phyloP scores from a whole-genome alignment of 2,888 invertebrate genomes.

The Tridacna gigas region DNA sequence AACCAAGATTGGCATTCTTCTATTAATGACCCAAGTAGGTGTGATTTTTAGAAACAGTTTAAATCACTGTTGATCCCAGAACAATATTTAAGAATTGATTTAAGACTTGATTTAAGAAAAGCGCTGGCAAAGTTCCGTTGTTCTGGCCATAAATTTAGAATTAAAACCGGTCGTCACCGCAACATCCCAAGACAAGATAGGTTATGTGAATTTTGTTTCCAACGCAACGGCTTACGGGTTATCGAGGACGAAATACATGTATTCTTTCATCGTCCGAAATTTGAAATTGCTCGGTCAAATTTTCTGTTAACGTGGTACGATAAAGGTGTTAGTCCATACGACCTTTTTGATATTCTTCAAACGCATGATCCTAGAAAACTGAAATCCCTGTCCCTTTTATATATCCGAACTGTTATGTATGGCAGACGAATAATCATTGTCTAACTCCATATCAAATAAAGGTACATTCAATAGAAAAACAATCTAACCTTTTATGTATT shows the following conservation, averaged over 20 bases:
- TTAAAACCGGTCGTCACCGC: slow-evolving; percentile 4
- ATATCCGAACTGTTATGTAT: slow-evolving; percentile 1
- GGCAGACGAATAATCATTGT: too few species aligned
- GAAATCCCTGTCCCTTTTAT: not conserved
- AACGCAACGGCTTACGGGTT: not conserved
- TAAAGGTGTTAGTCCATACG: not conserved
- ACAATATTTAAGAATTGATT: slow-evolving; percentile 9
- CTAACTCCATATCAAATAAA: too few species aligned
- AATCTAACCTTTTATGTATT: too few species aligned
- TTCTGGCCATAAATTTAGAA: slow-evolving; percentile 12
- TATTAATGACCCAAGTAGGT: slow-evolving; percentile 4
- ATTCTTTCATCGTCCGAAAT: not conserved
- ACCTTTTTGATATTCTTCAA: not conserved
- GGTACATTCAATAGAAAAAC: too few species aligned
- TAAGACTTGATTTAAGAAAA: not conserved
- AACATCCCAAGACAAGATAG: not conserved
- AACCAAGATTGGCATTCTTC: slow-evolving; percentile 24
- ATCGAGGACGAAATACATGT: not conserved
- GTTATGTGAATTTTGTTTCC: not conserved
- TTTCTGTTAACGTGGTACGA: not conserved
- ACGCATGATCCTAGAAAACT: not conserved
- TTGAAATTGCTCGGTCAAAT: not conserved
- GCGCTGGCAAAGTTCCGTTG: not conserved
- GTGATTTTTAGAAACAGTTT: slow-evolving; percentile 10
- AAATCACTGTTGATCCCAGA: slow-evolving; percentile 15